Conservation (phyloP, 2,797 vertebrate genomes). For the Dicrostonyx torquatus region DNA sequence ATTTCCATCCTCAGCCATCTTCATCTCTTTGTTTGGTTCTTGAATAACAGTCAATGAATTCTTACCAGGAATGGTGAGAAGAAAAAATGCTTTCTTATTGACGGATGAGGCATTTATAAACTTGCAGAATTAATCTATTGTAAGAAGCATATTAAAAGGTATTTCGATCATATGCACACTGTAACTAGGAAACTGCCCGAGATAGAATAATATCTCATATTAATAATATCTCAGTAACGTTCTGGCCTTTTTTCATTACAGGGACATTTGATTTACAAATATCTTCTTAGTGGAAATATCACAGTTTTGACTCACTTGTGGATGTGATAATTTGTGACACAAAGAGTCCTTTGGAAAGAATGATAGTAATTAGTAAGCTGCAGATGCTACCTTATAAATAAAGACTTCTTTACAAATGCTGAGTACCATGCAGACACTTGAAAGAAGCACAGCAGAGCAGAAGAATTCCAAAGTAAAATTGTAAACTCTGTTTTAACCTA, state of each 20-base stretch:
- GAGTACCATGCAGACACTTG: constrained; percentile 1
- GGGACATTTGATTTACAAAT: constrained; percentile 43
- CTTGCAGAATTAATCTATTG: constrained; percentile 36
- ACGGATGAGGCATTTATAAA: constrained; percentile 50
- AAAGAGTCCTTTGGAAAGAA: background rate
- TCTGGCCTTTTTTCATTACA: constrained; percentile 19
- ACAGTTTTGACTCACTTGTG: constrained; percentile 46
- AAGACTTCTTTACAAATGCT: background rate
- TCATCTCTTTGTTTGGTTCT: constrained; percentile 69
- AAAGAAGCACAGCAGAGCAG: background rate
- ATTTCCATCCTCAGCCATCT: constrained; percentile 78
- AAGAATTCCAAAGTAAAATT: background rate
- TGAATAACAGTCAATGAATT: constrained; percentile 79
- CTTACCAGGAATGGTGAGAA: constrained; percentile 65
- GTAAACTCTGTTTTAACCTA: background rate
- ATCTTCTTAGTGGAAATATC: constrained; percentile 45
- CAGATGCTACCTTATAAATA: constrained; percentile 16
- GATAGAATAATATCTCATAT: constrained; percentile 25
- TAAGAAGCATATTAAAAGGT: constrained; percentile 10
- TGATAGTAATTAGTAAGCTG: background rate
- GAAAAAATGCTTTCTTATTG: constrained; percentile 59
- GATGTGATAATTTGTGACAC: constrained; percentile 41
- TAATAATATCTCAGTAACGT: background rate
- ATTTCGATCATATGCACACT: background rate
- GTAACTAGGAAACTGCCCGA: constrained; percentile 36